Conservation (phyloP, 2,113 vertebrate genomes). For the Microtus oregoni region DNA sequence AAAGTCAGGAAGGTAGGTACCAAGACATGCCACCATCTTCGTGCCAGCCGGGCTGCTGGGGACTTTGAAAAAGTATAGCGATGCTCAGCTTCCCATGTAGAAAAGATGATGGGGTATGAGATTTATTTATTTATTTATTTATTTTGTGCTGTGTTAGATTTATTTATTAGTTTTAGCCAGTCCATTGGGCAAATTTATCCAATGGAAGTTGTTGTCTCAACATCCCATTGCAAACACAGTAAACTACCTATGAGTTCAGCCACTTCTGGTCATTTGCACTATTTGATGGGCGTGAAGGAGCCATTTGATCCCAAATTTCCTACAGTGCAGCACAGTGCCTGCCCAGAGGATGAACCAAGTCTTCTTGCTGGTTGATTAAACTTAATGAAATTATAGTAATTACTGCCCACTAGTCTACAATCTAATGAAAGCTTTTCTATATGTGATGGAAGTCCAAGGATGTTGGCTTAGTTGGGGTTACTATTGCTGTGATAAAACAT, state of each 20-base stretch:
- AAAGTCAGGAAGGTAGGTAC: not conserved
- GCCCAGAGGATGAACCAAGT: not conserved
- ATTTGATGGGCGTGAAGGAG: not conserved
- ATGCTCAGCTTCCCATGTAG: not conserved
- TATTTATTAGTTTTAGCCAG: not conserved
- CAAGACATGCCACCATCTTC: not conserved
- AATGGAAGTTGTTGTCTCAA: not conserved
- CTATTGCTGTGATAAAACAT: not conserved
- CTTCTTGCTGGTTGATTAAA: slow-evolving; percentile 38
- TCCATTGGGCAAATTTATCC: not conserved
- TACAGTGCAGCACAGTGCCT: not conserved
- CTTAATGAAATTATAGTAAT: slow-evolving; percentile 41
- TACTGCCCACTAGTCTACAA: not conserved
- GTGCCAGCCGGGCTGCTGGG: not conserved
- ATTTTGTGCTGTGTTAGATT: not conserved
- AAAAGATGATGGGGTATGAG: not conserved
- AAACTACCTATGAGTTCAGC: not conserved
- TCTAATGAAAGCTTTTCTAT: slow-evolving; percentile 19
- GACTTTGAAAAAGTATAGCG: not conserved
- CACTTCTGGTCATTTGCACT: not conserved
- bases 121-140: not conserved
- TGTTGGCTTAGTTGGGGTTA: not conserved
- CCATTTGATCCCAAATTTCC: slow-evolving; percentile 16
- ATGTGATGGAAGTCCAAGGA: not conserved
- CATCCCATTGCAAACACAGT: not conserved